Evolutionary conservation across 2,113 vertebrate genomes (phyloP).

Genomic region (Bombycilla garrulus): DNA sequence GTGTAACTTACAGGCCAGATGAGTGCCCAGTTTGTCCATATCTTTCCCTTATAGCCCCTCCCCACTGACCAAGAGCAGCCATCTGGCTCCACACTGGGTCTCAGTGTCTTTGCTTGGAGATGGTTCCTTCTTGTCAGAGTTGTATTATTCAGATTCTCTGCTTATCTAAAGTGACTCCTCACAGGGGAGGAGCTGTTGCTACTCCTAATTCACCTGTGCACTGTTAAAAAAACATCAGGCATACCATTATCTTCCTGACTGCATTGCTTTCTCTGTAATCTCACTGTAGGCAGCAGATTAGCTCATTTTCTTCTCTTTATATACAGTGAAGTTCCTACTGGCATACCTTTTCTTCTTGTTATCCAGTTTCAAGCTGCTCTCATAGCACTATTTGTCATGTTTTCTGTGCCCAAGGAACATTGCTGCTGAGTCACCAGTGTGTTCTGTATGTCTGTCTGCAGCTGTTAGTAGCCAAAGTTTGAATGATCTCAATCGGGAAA

Average conservation of each 20-base stretch:
- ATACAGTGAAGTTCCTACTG: not conserved
- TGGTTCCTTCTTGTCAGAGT: not conserved
- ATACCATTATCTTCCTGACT: not conserved
- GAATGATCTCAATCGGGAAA: slow-evolving; percentile 84
- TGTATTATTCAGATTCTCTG: not conserved
- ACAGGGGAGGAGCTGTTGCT: not conserved
- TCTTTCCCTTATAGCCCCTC: not conserved
- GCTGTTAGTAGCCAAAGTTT: slow-evolving; percentile 59
- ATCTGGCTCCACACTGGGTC: not conserved
- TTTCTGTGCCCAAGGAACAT: not conserved
- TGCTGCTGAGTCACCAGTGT: not conserved
- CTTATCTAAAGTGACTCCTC: not conserved
- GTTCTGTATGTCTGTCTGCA: slow-evolving; percentile 20
- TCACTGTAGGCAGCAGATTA: not conserved
- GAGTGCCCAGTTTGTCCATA: not conserved
- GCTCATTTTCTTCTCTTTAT: not conserved
- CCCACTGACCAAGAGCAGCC: not conserved
- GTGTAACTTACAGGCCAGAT: not conserved
- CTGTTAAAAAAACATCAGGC: not conserved
- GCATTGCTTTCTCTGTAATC: not conserved
- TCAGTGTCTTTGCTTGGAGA: not conserved
- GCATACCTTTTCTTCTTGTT: not conserved
- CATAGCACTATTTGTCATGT: not conserved
- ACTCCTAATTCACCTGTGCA: not conserved
- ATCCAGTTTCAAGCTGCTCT: not conserved